A percentile compares a stretch with the other conserved stretches of the same genome.
Evolutionary conservation across 2,888 invertebrate species (phyloP).

Genomic region (Diarsia brunnea): DNA sequence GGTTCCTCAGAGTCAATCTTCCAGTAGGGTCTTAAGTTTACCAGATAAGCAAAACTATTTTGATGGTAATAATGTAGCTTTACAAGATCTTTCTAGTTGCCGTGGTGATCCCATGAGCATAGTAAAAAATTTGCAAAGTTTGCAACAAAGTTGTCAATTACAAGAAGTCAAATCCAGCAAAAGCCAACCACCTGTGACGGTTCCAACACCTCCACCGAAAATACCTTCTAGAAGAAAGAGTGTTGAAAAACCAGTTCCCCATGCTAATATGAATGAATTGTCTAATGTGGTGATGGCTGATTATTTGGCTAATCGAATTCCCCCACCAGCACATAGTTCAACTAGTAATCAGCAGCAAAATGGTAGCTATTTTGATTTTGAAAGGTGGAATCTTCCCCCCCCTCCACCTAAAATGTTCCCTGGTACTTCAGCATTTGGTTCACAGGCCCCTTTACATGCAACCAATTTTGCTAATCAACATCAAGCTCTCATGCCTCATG

Average conservation of each 20-base stretch:
- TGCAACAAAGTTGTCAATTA: constrained; percentile 91
- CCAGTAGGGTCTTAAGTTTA: constrained; percentile 86
- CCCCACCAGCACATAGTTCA: constrained; percentile 94
- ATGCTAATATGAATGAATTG: constrained; percentile 89
- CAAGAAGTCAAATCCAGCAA: constrained; percentile 90
- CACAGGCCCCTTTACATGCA: constrained; percentile 91
- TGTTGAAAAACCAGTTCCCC: constrained; percentile 88
- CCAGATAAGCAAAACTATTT: constrained; percentile 92
- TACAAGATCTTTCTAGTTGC: constrained; percentile 94
- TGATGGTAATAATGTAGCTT: constrained; percentile 91
- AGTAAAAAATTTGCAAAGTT: constrained; percentile 93
- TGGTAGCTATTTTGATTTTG: constrained; percentile 95
- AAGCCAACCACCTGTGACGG: constrained; percentile 80
- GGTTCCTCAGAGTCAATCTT: constrained; percentile 84
- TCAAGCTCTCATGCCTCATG: constrained; percentile 92
- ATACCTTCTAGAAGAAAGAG: constrained; percentile 90
- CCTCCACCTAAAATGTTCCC: constrained; percentile 93
- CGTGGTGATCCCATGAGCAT: constrained; percentile 94
- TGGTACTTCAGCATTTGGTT: constrained; percentile 90
- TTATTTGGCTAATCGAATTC: constrained; percentile 91
- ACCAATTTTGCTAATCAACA: constrained; percentile 91
- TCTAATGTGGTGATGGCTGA: constrained; percentile 90
- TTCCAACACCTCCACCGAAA: constrained; percentile 75
- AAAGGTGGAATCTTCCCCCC: constrained; percentile 94
- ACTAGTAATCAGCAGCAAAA: constrained; percentile 91